Base-by-base conservation (phyloP, 2,888 invertebrate species). In the Helobdella robusta region DNA sequence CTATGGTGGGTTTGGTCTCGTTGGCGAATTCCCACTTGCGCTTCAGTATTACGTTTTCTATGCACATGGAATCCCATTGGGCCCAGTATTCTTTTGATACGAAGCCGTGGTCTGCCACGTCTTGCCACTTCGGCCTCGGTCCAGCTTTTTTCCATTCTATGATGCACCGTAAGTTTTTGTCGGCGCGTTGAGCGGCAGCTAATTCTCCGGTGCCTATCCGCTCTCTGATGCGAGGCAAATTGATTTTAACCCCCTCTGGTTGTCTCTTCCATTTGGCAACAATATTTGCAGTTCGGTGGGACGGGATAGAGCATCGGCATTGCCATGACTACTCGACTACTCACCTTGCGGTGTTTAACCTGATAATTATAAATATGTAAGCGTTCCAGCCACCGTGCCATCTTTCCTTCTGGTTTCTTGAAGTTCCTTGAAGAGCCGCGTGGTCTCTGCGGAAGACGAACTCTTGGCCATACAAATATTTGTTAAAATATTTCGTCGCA, bases 371-470 rank as follows among this genome's bases (percentile, higher is more conserved):
- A 71, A 1, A 20, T n/a, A 11, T 59, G 59, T 8, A 71, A 30
- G 2, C 40, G n/a, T 25, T 69, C 66, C 8, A 67, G 18, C 69
- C 68, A 70, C 18, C 67, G 40, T 8, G 67, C 66, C 59, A 66
- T 50, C 56, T 68, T 64, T 2, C 66, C 66, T 32, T 67, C 59
- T 0, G 65, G 62, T 2, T 67, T 32, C 30, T 64, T 64, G 25
- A 67, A 67, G 4, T 54, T 48, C 71, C 70, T 30, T 58, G 8
- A 44, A 71, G 56, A 15, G 70, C 64, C 20, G 68, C 52, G 58
- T 71, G 71, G 44, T 72, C 71, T 11, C 68, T 69, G 18, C 69
- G 52, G 2, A 69, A 40, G 1, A 62, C n/a, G 35, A 68, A 68
- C 6, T 56, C 11, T n/a, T 46, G 36, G 1, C 72, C 70, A 50